Percentiles rank a stretch among this genome's conserved stretches.
Conservation (phyloP, 2,888 invertebrate species). For the Scaptomyza parva region DNA sequence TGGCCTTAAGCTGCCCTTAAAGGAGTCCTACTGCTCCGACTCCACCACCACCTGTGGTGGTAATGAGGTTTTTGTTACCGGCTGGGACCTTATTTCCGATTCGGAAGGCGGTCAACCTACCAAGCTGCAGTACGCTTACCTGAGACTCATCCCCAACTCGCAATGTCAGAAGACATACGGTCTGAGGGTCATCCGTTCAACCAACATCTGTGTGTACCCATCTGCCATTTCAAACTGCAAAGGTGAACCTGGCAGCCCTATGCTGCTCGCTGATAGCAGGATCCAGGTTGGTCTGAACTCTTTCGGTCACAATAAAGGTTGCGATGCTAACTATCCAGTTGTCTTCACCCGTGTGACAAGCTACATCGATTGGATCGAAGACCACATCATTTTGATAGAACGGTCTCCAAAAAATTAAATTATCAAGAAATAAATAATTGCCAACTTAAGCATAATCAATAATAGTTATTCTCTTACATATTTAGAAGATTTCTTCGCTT, state of each 20-base stretch:
- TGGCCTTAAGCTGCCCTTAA: conserved; percentile 60
- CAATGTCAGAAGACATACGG: conserved; percentile 59
- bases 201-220: conserved; percentile 66
- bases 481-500: too few relatives aligned
- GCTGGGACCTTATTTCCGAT: conserved; percentile 79
- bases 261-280: conserved; percentile 49
- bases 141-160: conserved; percentile 65
- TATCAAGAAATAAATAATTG: too few relatives aligned
- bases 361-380: conserved; percentile 73
- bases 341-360: conserved; percentile 75
- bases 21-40: conserved; percentile 55
- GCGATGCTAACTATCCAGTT: conserved; percentile 74
- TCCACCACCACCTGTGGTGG: conserved; percentile 53
- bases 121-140: conserved; percentile 59
- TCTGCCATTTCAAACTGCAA: conserved; percentile 74
- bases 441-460: too few relatives aligned
- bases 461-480: too few relatives aligned
- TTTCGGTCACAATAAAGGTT: conserved; percentile 75
- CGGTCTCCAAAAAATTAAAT: too few relatives aligned
- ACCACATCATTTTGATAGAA: not conserved
- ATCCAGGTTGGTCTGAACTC: conserved; percentile 78
- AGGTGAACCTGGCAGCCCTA: conserved; percentile 83
- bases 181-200: conserved; percentile 37
- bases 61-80: conserved; percentile 70
- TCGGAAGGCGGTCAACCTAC: conserved; percentile 47